Evolutionary conservation across 2,888 invertebrate species (phyloP).

Genomic region (Tiliacea aurago): DNA sequence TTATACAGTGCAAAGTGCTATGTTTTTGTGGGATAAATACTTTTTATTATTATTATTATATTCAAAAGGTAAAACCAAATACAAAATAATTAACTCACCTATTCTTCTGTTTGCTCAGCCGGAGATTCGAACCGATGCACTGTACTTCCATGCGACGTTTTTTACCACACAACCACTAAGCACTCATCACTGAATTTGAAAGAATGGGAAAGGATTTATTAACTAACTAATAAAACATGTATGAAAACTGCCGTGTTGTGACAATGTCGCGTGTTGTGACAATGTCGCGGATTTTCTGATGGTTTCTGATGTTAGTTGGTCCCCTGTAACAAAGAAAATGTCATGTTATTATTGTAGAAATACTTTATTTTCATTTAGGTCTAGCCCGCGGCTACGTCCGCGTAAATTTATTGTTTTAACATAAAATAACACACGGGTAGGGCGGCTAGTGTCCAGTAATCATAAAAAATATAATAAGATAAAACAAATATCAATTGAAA

Average conservation of each 20-base stretch:
- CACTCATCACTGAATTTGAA: slow-evolving; percentile 48
- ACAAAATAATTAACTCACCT: slow-evolving; percentile 53
- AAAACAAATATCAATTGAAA: too few relatives aligned
- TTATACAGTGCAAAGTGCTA: too few relatives aligned
- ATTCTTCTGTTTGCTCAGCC: slow-evolving; percentile 60
- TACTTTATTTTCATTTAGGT: too few relatives aligned
- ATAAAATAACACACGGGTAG: too few relatives aligned
- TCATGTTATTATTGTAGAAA: not conserved
- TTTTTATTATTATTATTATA: too few relatives aligned
- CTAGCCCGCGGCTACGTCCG: too few relatives aligned
- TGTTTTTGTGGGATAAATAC: too few relatives aligned
- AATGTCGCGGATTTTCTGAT: slow-evolving; percentile 18
- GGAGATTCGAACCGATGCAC: slow-evolving; percentile 55
- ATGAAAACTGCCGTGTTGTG: slow-evolving; percentile 23
- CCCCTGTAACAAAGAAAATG: slow-evolving; percentile 82
- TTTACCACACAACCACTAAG: slow-evolving; percentile 50
- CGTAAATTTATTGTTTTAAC: too few relatives aligned
- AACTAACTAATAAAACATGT: slow-evolving; percentile 31
- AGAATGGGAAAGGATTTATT: slow-evolving; percentile 6
- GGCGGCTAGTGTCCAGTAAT: too few relatives aligned
- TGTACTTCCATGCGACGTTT: slow-evolving; percentile 70
- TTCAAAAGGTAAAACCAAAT: not conserved
- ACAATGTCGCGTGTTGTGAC: not conserved
- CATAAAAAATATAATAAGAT: too few relatives aligned
- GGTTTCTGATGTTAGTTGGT: slow-evolving; percentile 76